Conservation (phyloP, 37 sponge, comb jelly and placozoan species). For the Tethya wilhelma region DNA sequence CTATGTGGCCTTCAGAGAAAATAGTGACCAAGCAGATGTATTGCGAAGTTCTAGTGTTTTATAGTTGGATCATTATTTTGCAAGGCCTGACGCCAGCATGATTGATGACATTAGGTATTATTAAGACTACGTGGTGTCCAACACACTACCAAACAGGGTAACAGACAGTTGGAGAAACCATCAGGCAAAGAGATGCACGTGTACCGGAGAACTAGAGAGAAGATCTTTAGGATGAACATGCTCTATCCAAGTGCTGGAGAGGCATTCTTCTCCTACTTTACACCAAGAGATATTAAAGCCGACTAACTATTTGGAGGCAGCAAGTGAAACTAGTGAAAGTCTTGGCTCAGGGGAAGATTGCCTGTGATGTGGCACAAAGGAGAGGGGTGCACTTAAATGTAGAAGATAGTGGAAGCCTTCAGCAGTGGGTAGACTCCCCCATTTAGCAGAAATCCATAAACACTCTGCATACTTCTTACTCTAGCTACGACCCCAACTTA, state of each 20-base stretch:
- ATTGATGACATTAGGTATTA: not conserved
- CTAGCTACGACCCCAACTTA: no score
- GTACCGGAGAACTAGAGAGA: slow-evolving; percentile 5
- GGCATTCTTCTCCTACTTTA: slow-evolving; percentile 5
- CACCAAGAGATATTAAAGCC: no score
- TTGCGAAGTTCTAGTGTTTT: not conserved
- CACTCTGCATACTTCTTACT: no score
- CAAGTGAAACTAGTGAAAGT: no score
- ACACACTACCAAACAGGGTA: not conserved
- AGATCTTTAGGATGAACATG: slow-evolving; percentile 3
- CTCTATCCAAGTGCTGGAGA: not conserved
- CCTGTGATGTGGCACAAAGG: no score
- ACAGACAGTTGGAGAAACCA: not conserved
- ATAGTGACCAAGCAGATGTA: no score
- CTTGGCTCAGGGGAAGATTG: no score
- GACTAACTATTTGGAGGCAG: no score
- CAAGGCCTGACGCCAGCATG: not conserved
- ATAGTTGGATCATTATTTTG: not conserved
- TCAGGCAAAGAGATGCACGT: not conserved
- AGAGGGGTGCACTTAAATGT: no score
- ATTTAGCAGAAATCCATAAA: no score
- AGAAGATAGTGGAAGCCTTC: no score
- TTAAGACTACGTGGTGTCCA: not conserved
- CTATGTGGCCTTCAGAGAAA: not conserved
- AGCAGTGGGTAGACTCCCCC: no score